phyloP scores from a whole-genome alignment of 2,888 invertebrate species.

The Amphipoea oculea region DNA sequence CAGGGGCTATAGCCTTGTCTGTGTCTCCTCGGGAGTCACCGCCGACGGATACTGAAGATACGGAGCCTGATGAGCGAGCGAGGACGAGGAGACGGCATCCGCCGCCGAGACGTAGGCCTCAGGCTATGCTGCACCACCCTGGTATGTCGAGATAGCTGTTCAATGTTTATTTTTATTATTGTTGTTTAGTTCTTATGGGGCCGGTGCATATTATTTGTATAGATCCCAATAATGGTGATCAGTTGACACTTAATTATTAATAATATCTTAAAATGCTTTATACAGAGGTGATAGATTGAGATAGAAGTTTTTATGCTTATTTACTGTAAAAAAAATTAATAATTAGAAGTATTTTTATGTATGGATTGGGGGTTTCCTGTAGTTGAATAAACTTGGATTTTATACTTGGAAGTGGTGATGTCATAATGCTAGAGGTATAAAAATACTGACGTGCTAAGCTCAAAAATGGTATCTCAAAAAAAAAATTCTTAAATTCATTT shows the following conservation, averaged over 20 bases:
- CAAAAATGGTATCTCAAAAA: too few relatives aligned
- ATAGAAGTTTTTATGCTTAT: not conserved
- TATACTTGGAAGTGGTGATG: not conserved
- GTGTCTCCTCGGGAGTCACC: conserved; percentile 92
- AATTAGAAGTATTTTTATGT: not conserved
- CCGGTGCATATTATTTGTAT: conserved; percentile 3
- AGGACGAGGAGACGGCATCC: conserved; percentile 85
- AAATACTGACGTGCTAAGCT: too few relatives aligned
- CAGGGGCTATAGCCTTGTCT: conserved; percentile 95
- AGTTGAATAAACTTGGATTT: not conserved
- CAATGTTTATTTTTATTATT: not conserved
- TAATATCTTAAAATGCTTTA: conserved; percentile 15
- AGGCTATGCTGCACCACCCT: conserved; percentile 83
- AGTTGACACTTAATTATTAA: not conserved
- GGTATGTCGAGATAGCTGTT: conserved; percentile 66
- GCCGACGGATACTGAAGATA: conserved; percentile 87
- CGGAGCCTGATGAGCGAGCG: conserved; percentile 86
- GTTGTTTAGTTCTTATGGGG: not conserved
- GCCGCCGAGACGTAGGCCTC: conserved; percentile 84
- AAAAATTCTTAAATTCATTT: too few relatives aligned
- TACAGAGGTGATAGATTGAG: not conserved
- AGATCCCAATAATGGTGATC: not conserved
- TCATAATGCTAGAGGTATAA: not conserved
- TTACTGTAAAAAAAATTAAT: not conserved
- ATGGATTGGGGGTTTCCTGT: not conserved